These are phyloP conservation scores for Apocrypta bakeri DNA, from an alignment of 1,140 invertebrate species.

Conservation along the genomic window DNA sequence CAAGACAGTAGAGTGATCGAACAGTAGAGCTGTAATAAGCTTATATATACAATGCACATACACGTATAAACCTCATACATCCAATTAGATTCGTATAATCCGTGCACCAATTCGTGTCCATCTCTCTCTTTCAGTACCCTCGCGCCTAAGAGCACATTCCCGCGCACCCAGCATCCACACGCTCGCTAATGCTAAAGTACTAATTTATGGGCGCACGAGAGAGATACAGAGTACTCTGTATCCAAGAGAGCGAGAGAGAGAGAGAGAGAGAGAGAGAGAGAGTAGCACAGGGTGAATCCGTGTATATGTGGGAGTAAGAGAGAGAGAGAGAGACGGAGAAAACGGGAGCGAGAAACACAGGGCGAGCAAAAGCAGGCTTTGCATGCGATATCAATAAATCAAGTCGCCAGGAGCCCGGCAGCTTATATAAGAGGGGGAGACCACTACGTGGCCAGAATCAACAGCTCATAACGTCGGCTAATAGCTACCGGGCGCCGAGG, in stretches of 20 bases:
- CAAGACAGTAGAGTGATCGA: conserved; percentile 1
- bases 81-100: conserved; percentile 74
- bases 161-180: neutral
- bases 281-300: neutral
- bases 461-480: conserved; percentile 75
- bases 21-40: too few relatives aligned
- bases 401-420: conserved; percentile 71
- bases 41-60: conserved; percentile 23
- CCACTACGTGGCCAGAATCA: conserved; percentile 75
- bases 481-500: conserved; percentile 66
- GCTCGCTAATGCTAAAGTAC: conserved; percentile 67
- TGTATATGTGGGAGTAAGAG: conserved; percentile 6
- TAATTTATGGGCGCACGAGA: conserved; percentile 65
- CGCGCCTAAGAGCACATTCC: neutral
- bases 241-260: conserved; percentile 30
- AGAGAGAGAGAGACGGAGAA: conserved; percentile 32
- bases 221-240: conserved; percentile 6
- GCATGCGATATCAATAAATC: conserved; percentile 76
- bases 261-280: conserved; percentile 48
- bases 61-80: conserved; percentile 70
- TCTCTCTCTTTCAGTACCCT: neutral
- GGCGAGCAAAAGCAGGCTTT: conserved; percentile 65
- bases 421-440: conserved; percentile 58
- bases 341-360: conserved; percentile 57
- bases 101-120: conserved; percentile 51